A percentile compares a stretch with the other conserved stretches of the same genome.
phyloP scores from a whole-genome alignment of 1,140 invertebrate species.

The Oedothorax gibbosus region DNA sequence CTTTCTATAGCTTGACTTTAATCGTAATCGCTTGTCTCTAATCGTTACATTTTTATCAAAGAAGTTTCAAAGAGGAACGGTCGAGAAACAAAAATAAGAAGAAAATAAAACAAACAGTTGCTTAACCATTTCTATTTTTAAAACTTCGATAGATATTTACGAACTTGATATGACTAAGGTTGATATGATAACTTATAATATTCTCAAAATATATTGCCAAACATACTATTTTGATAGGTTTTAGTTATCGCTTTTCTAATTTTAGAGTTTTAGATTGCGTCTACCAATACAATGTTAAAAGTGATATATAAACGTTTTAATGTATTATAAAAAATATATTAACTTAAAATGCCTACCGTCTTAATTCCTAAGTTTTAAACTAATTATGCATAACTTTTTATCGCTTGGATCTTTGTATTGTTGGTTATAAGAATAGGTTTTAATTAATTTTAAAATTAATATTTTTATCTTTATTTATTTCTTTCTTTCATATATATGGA shows the following conservation, averaged over 20 bases:
- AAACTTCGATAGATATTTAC: conserved; percentile 2
- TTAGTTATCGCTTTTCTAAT: conserved; percentile 38
- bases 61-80: conserved; percentile 13
- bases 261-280: background rate
- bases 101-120: conserved; percentile 29
- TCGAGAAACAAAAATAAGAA: conserved; percentile 16
- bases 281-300: no score
- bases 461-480: no score
- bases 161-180: conserved; percentile 43
- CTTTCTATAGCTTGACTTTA: no score
- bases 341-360: no score
- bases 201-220: conserved; percentile 42
- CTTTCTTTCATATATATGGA: no score
- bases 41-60: conserved; percentile 22
- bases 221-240: conserved; percentile 38
- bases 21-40: conserved; percentile 20
- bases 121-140: conserved; percentile 45
- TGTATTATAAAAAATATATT: no score
- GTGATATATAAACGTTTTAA: no score
- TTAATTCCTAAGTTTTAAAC: no score
- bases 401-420: no score
- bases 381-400: no score
- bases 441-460: no score
- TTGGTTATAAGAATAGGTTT: no score
- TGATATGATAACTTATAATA: conserved; percentile 52